Base-by-base conservation (phyloP, 2,113 vertebrate species). In the Daubentonia madagascariensis region DNA sequence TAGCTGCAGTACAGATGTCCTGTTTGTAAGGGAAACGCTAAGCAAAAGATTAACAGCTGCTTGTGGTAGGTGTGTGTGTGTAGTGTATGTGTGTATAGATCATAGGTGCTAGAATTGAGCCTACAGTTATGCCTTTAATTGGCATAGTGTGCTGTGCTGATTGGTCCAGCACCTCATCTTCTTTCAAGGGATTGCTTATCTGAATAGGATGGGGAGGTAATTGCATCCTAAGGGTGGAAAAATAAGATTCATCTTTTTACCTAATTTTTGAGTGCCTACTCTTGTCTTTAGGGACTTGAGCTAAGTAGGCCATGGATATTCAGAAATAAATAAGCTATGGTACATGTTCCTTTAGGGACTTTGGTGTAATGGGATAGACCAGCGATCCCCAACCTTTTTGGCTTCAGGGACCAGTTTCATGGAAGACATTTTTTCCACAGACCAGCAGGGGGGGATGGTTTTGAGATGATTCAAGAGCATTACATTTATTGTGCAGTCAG, bases 141-240 rank as follows among this genome's bases (percentile, higher is more conserved):
- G 91, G 9, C 13, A 22, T 54, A 70, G 13, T 23, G 57, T 84
- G 48, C 50, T 85, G 17, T 85, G 81, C 72, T 89, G 40, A 85
- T 81, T 92, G 45, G 57, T 70, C 40, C 16, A 72, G 59, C 25
- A 63, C 35, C 18, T 89, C 3, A 22, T 92, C 61, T 52, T 40
- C 35, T 92, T 94, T 95, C 4, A 88, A 92, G 35, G 48, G 68
- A 93, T 63, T 87, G 18, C n/a, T 83, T 90, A 85, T 54, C 61
- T 92, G 63, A 92, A 12, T 72, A 80, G 28, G 13, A 67, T 81
- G 48, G 20, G 48, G 43, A 94, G 18, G 12, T 59, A 28, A 16
- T 43, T 93, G 59, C 8, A 59, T 75, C 12, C 52, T 91, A 37
- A 72, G 67, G 16, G 14, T 79, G n/a, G 84, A 80, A 92, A 85